Base-by-base conservation (phyloP, 1,140 invertebrate species). In the Drosophila kurseongensis region DNA sequence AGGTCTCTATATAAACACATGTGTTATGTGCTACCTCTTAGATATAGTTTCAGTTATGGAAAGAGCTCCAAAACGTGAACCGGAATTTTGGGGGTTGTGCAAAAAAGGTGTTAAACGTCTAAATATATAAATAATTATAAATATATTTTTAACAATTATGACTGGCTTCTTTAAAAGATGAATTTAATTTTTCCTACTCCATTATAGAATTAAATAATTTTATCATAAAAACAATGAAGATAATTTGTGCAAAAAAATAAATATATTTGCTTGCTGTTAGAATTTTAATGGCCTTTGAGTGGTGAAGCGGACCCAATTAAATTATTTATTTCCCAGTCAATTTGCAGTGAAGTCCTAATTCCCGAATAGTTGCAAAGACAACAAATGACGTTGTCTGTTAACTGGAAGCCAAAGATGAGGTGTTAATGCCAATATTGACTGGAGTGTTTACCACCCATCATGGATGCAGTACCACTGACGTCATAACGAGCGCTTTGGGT, bases 391-490 rank as follows among this genome's bases (percentile, higher is more conserved):
- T 44, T 51, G 72, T 75, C 72, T 67, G 61, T 41, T 71, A 71
- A 71, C 35, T 71, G 42, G 44, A 65, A 71, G 16, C 65, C 36
- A 41, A 50, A 71, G 65, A 71, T 76, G 59, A 75, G 73, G 73
- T 75, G 73, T 75, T 75, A 75, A 75, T 67, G 14, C 36, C 23
- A 75, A 75, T 75, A 75, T 75, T 75, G 52, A 75, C 52, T 41
- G 32, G 41, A 75, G 4, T 76, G 18, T 57, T 75, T 75, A 75
- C 60, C 71, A 74, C 38, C 6, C 42, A 63, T 23, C 44, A 56
- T 56, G 32, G 40, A 51, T 38, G 13, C 52, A 36, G 50, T 29
- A 38, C 41, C 27, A 50, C 73, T 75, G 73, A 75, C 73, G 73
- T 75, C 72, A 75, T 77, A 77, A 77, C 44, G 52, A 76, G 62